These are phyloP conservation scores for Cyprinodon diabolis DNA, from an alignment of 2,797 vertebrate genomes.

Conservation along the genomic window DNA sequence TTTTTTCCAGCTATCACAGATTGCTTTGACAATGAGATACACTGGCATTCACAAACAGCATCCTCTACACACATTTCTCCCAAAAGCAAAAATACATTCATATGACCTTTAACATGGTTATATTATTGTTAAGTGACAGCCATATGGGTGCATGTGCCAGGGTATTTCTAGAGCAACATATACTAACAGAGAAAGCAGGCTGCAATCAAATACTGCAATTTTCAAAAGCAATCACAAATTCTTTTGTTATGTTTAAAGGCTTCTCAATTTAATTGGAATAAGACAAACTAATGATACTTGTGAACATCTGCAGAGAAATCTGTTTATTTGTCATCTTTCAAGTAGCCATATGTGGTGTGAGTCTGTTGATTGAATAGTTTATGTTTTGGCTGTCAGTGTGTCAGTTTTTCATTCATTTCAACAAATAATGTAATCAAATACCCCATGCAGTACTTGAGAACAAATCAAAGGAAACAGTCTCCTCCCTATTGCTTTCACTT, in stretches of 20 bases:
- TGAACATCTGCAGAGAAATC: constrained; percentile 46
- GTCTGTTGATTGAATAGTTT: constrained; percentile 43
- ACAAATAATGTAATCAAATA: constrained; percentile 39
- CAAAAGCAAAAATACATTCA: constrained; percentile 64
- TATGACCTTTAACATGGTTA: constrained; percentile 76
- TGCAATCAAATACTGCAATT: constrained; percentile 60
- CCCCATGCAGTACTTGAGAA: constrained; percentile 32
- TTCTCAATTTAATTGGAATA: constrained; percentile 56
- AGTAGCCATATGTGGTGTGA: constrained; percentile 25
- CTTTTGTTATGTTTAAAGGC: constrained; percentile 54
- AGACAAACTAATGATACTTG: constrained; percentile 41
- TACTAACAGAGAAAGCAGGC: constrained; percentile 71
- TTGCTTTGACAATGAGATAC: constrained; percentile 71
- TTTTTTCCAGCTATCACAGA: constrained; percentile 65
- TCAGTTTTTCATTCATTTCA: constrained; percentile 28
- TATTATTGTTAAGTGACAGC: constrained; percentile 75
- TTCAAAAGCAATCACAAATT: constrained; percentile 63
- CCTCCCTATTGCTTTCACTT: constrained; percentile 27
- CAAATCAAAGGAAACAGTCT: constrained; percentile 31
- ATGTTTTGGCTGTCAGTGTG: constrained; percentile 22
- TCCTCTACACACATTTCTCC: constrained; percentile 38
- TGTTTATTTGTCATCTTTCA: constrained; percentile 34
- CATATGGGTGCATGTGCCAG: constrained; percentile 80
- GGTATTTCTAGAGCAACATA: constrained; percentile 73
- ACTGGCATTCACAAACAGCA: constrained; percentile 65